A percentile compares a stretch with the other conserved stretches of the same genome.
These are phyloP conservation scores for Ochlodes sylvanus DNA, from an alignment of 2,888 invertebrate species.

Conservation along the genomic window DNA sequence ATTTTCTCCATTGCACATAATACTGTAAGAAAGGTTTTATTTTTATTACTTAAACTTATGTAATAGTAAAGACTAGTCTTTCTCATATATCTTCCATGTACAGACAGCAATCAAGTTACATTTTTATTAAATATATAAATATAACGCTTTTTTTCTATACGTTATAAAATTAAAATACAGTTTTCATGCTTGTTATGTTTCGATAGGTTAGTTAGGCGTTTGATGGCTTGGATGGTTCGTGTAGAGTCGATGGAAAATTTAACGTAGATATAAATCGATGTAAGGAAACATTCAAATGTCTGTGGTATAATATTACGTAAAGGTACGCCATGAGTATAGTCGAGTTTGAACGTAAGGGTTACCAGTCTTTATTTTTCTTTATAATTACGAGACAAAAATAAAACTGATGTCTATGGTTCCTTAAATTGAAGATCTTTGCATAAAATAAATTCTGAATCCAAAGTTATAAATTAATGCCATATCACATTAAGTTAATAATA, in stretches of 20 bases:
- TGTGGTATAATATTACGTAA: conserved; percentile 23
- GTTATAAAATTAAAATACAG: neutral
- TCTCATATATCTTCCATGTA: no score
- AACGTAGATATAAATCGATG: conserved; percentile 27
- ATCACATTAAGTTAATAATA: neutral
- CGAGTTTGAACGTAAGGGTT: conserved; percentile 20
- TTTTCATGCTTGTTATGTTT: conserved; percentile 53
- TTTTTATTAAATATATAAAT: no score
- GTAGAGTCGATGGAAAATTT: conserved; percentile 29
- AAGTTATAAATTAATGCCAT: conserved; percentile 1
- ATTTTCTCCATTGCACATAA: no score
- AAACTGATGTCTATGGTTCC: neutral
- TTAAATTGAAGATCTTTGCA: neutral
- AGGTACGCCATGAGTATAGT: conserved; percentile 25
- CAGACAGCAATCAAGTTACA: no score
- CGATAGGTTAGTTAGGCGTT: conserved; percentile 24
- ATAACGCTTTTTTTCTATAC: no score
- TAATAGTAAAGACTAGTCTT: no score
- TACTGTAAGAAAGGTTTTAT: no score
- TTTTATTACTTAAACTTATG: no score
- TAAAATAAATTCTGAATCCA: neutral
- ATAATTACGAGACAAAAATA: neutral
- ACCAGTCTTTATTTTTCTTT: neutral
- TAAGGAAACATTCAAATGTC: conserved; percentile 31
- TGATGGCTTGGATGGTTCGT: conserved; percentile 18